phyloP scores from a whole-genome alignment of 2,113 vertebrate genomes.

The Tor tambroides region DNA sequence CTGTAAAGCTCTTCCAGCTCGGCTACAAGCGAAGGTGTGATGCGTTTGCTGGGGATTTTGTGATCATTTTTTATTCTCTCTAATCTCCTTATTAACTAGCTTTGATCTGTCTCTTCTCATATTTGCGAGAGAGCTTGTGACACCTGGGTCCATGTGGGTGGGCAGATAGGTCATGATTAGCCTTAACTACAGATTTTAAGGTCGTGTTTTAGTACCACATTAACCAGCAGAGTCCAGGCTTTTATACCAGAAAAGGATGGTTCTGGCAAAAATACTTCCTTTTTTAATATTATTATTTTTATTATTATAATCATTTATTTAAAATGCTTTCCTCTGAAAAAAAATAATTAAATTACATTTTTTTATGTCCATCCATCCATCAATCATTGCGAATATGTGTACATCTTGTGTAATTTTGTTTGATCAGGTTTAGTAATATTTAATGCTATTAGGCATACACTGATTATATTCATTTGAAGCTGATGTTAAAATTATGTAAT shows the following conservation, averaged over 20 bases:
- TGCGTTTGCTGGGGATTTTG: slow-evolving; percentile 1
- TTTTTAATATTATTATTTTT: too few relatives aligned
- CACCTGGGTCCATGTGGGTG: neutral
- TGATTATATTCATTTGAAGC: neutral
- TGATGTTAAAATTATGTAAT: neutral
- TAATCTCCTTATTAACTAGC: slow-evolving; percentile 36
- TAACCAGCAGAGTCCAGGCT: neutral
- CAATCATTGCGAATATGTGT: too few relatives aligned
- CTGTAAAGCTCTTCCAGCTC: neutral
- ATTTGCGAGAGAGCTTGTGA: neutral
- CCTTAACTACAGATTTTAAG: neutral
- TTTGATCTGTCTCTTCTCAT: slow-evolving; percentile 11
- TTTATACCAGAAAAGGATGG: neutral
- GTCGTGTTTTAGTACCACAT: neutral
- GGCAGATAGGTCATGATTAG: neutral
- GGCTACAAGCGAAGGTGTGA: neutral
- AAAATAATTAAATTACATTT: too few relatives aligned
- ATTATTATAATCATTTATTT: neutral
- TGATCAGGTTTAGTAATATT: too few relatives aligned
- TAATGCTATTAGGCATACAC: too few relatives aligned
- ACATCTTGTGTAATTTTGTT: neutral
- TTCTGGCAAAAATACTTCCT: neutral
- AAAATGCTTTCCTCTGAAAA: too few relatives aligned
- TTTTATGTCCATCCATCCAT: too few relatives aligned
- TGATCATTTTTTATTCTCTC: slow-evolving; percentile 24